These are phyloP conservation scores for Saxidomus purpurata DNA, from an alignment of 1,140 invertebrate genomes.

Conservation along the genomic window DNA sequence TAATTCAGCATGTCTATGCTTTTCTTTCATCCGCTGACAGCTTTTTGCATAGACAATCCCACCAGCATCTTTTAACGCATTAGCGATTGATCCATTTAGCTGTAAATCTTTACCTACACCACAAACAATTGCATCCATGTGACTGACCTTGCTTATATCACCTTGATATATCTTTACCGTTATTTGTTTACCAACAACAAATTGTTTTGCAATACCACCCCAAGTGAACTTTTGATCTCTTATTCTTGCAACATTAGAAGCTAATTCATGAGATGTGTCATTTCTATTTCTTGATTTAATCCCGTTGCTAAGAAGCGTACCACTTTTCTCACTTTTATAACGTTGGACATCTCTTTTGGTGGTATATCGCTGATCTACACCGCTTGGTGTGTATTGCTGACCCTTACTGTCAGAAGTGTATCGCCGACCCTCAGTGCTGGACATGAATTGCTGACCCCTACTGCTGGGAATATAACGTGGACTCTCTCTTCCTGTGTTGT, in stretches of 20 bases:
- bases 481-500: no score
- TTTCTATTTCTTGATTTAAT: not conserved
- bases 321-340: not conserved
- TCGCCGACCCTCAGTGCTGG: no score
- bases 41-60: not conserved
- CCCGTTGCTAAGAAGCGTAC: no score
- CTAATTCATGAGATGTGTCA: not conserved
- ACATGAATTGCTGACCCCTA: no score
- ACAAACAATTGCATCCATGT: slow-evolving; percentile 46
- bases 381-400: no score
- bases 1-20: not conserved
- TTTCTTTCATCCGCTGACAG: not conserved
- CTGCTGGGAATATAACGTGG: no score
- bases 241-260: not conserved
- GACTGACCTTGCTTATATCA: slow-evolving; percentile 1
- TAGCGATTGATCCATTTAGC: slow-evolving; percentile 13
- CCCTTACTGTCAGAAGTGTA: no score
- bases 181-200: not conserved
- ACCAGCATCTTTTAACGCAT: slow-evolving; percentile 24
- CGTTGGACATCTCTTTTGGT: no score
- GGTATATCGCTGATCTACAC: no score
- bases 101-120: not conserved
- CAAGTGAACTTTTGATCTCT: slow-evolving; percentile 28
- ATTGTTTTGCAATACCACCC: slow-evolving; percentile 21
- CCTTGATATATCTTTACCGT: slow-evolving; percentile 42